These are phyloP conservation scores for Magallana gigas DNA, from an alignment of 1,140 invertebrate species.

Conservation along the genomic window DNA sequence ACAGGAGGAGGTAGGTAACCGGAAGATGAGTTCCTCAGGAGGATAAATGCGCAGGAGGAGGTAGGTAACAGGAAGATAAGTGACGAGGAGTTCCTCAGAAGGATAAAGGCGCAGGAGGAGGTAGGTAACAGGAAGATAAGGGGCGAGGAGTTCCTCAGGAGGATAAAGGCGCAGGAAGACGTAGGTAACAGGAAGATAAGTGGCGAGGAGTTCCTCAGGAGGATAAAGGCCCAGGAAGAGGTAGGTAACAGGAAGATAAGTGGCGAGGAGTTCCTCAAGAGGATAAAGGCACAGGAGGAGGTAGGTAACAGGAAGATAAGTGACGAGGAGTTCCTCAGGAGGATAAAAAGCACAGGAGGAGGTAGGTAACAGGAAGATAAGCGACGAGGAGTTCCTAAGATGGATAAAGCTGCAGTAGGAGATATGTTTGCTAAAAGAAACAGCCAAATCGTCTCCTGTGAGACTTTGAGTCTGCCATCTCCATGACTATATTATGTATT, in stretches of 20 bases:
- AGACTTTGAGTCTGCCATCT: too few relatives aligned
- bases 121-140: slow-evolving; percentile 38
- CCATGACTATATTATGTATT: too few relatives aligned
- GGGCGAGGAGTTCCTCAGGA: slow-evolving; percentile 56
- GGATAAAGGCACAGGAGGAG: slow-evolving; percentile 55
- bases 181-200: slow-evolving; percentile 42
- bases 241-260: slow-evolving; percentile 41
- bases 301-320: slow-evolving; percentile 43
- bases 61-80: slow-evolving; percentile 49
- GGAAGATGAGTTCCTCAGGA: slow-evolving; percentile 55
- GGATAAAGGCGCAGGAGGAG: too few relatives aligned
- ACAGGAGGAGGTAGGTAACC: slow-evolving; percentile 46
- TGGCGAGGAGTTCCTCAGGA: too few relatives aligned
- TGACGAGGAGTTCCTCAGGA: slow-evolving; percentile 49
- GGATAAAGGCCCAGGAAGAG: background rate
- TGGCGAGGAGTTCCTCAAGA: slow-evolving; percentile 56
- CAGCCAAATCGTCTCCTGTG: too few relatives aligned
- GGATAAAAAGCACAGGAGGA: slow-evolving; percentile 55
- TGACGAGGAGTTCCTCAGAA: slow-evolving; percentile 35
- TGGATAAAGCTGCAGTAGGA: too few relatives aligned
- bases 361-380: slow-evolving; percentile 49
- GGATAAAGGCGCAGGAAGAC: slow-evolving; percentile 54
- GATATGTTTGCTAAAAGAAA: too few relatives aligned
- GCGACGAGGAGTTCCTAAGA: slow-evolving; percentile 45
- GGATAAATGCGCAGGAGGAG: slow-evolving; percentile 55